Conservation (phyloP, 2,888 invertebrate species). For the Athetis lepigone region DNA sequence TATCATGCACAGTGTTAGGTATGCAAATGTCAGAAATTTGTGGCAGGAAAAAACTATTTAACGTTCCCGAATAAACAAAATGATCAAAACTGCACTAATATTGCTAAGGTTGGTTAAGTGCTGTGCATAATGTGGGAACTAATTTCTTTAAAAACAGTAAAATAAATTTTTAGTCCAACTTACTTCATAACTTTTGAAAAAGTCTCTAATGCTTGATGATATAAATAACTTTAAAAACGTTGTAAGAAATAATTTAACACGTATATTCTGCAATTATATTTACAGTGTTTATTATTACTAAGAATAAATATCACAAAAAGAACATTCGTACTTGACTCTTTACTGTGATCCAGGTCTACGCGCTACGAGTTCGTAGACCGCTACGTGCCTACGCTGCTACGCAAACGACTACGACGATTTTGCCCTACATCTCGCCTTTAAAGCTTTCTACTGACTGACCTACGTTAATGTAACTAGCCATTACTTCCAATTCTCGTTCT, state of each 20-base stretch:
- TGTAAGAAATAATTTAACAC: neutral
- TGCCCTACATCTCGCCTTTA: constrained; percentile 5
- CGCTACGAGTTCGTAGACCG: constrained; percentile 31
- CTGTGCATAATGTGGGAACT: constrained; percentile 26
- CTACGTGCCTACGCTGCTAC: constrained; percentile 50
- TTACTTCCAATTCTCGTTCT: neutral
- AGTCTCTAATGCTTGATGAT: constrained; percentile 9
- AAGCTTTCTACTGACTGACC: constrained; percentile 20
- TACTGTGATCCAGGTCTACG: constrained; percentile 18
- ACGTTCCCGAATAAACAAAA: neutral
- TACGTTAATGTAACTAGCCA: neutral
- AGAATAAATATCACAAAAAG: neutral
- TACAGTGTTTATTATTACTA: neutral
- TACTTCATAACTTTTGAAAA: constrained; percentile 25
- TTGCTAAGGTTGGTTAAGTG: constrained; percentile 25
- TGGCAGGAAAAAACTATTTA: constrained; percentile 7
- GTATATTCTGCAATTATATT: neutral
- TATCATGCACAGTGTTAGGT: constrained; percentile 52
- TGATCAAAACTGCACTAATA: constrained; percentile 20
- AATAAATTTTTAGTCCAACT: constrained; percentile 24
- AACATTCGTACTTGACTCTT: constrained; percentile 10
- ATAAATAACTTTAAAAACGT: constrained; percentile 12
- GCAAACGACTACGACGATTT: constrained; percentile 28
- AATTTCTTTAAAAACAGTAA: neutral
- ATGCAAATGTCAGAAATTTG: constrained; percentile 5